Evolutionary conservation across 2,797 vertebrate species (phyloP).

Genomic region (Poeciliopsis paucimaculata): DNA sequence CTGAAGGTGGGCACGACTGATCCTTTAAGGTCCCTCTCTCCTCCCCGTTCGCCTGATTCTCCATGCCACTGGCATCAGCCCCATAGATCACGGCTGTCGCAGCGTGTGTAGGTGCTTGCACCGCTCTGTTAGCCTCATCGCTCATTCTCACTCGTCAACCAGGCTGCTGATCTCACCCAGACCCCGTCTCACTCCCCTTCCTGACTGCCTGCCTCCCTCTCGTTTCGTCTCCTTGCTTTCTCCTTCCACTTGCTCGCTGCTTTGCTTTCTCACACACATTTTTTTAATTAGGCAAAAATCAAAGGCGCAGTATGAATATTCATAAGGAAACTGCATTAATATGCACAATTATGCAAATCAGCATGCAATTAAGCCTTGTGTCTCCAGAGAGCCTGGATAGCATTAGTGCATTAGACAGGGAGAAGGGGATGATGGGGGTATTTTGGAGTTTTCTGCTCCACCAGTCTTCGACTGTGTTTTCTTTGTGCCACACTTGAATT

Average conservation of each 20-base stretch:
- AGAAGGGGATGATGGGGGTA: slow-evolving; percentile 84
- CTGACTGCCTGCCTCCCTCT: slow-evolving; percentile 10
- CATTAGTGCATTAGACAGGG: slow-evolving; percentile 86
- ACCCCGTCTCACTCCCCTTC: slow-evolving; percentile 58
- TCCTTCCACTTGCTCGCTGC: slow-evolving; percentile 68
- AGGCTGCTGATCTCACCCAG: slow-evolving; percentile 79
- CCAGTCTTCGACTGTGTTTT: slow-evolving; percentile 79
- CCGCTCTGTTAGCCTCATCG: slow-evolving; percentile 86
- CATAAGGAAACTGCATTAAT: slow-evolving; percentile 91
- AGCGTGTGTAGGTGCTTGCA: slow-evolving; percentile 84
- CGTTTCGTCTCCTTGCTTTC: slow-evolving; percentile 66
- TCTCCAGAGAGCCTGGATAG: slow-evolving; percentile 86
- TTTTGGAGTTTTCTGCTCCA: slow-evolving; percentile 85
- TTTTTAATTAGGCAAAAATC: slow-evolving; percentile 94
- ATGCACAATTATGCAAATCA: slow-evolving; percentile 99
- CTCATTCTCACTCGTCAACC: slow-evolving; percentile 81
- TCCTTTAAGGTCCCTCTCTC: slow-evolving; percentile 74
- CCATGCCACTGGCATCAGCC: slow-evolving; percentile 80
- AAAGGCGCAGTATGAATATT: slow-evolving; percentile 93
- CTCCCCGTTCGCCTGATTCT: slow-evolving; percentile 75
- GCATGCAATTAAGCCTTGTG: slow-evolving; percentile 92
- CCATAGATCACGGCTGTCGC: slow-evolving; percentile 87
- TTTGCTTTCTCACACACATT: slow-evolving; percentile 82
- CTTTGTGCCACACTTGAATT: slow-evolving; percentile 65
- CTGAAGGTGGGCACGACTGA: slow-evolving; percentile 67